Evolutionary conservation across 2,888 invertebrate genomes (phyloP), one percentile per base, ranked within the genome.

Genomic region (Achlya flavicornis): DNA sequence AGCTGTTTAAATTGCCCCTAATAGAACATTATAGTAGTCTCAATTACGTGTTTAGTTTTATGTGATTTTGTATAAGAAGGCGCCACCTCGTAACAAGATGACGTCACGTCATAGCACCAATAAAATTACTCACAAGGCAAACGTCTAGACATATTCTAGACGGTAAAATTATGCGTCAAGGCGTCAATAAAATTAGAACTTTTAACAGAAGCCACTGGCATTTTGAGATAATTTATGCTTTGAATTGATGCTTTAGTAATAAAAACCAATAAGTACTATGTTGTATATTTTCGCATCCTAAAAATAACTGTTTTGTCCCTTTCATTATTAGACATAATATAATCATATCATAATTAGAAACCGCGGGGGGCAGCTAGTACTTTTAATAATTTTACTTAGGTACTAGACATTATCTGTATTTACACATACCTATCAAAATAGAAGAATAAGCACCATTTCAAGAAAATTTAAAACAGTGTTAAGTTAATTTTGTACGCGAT

Each of bases 31-130:
- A 88, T 88, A 86, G 84, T 85, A 81, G 83, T 85, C 83, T 80
- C 81, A 84, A 88, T 86, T 86, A 88, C 85, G 86, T 86, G 86
- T 87, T 88, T 84, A 81, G 85, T 87, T 87, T 88, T 87, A 87
- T 86, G 84, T 78, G 81, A 84, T 84, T 87, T 86, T 84, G 79
- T 85, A 77, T 81, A 81, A 84, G 77, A 79, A 84, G 79, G 80
- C 81, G 82, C 78, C 78, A 77, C 83, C 79, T 82, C 84, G 83
- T 83, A 84, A 80, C 77, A 67, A 71, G 75, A 79, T 78, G 79
- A 82, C 74, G 79, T 75, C 72, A 69, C 72, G 62, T 69, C 70
- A 68, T 72, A 76, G 76, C 70, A 70, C 71, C 76, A 73, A 75
- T 83, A 83, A 83, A 80, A 81, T 68, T 69, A 75, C 77, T 74